Percentiles rank a stretch among this genome's conserved stretches.
phyloP scores from a whole-genome alignment of 1,140 invertebrate species.

The Anoplolepis gracilipes region DNA sequence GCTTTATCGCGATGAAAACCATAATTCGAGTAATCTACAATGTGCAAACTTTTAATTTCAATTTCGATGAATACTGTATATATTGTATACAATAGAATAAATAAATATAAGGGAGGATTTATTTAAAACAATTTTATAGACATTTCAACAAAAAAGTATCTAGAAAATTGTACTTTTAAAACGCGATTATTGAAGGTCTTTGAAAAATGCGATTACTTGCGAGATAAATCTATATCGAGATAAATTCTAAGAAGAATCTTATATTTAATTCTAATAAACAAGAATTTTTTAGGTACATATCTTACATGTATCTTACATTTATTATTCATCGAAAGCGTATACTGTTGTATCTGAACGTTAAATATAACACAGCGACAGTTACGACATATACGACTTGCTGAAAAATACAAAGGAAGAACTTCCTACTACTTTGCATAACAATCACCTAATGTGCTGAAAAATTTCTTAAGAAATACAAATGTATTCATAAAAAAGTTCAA shows the following conservation, averaged over 20 bases:
- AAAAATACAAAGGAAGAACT: constrained; percentile 10
- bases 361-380: constrained; percentile 25
- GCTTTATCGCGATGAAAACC: not conserved
- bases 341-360: constrained; percentile 18
- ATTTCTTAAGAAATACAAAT: constrained; percentile 21
- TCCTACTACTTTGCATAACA: constrained; percentile 33
- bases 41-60: not conserved
- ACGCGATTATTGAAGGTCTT: not conserved
- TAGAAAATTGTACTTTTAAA: not conserved
- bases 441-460: constrained; percentile 9
- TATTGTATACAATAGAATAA: too few relatives aligned
- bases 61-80: not conserved
- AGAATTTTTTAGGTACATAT: constrained; percentile 6
- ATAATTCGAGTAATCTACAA: not conserved
- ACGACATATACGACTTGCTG: constrained; percentile 6
- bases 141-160: not conserved
- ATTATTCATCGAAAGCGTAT: not conserved
- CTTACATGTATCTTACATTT: constrained; percentile 28
- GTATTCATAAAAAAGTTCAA: not conserved
- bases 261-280: constrained; percentile 23
- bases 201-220: not conserved
- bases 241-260: constrained; percentile 8
- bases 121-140: not conserved
- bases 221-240: not conserved
- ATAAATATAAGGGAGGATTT: not conserved